Percentiles rank a stretch among this genome's conserved stretches.
These are phyloP conservation scores for Paratilapia polleni DNA, from an alignment of 2,113 vertebrate genomes.

Conservation along the genomic window DNA sequence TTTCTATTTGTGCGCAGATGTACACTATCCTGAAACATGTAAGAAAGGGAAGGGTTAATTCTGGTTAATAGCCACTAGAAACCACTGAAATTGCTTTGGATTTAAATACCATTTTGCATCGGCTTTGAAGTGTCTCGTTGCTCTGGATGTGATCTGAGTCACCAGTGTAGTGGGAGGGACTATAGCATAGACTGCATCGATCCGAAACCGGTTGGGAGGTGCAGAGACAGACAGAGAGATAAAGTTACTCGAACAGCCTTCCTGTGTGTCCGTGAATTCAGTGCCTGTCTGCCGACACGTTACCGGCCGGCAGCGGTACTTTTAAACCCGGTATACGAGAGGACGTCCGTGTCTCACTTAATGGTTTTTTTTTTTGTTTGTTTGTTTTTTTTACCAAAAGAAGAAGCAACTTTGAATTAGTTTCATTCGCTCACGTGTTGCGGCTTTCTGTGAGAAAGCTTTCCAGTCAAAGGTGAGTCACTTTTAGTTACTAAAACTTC, in stretches of 20 bases:
- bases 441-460: not conserved
- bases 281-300: not conserved
- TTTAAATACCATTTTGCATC: conserved; percentile 1
- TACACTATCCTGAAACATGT: not conserved
- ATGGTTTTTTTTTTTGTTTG: too few species aligned
- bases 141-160: not conserved
- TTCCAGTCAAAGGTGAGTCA: conserved; percentile 41
- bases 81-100: not conserved
- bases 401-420: not conserved
- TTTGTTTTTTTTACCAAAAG: not conserved
- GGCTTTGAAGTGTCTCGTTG: not conserved
- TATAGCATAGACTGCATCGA: not conserved
- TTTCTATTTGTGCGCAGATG: not conserved
- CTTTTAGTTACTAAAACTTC: not conserved
- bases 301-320: not conserved
- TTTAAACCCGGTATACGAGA: not conserved
- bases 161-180: conserved; percentile 21
- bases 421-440: not conserved
- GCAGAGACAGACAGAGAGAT: not conserved
- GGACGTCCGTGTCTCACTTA: not conserved
- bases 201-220: conserved; percentile 23
- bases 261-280: not conserved
- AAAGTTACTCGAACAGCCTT: not conserved
- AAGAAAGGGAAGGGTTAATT: not conserved
- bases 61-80: not conserved